Evolutionary conservation across 2,888 invertebrate species (phyloP), one percentile per base, ranked within the genome.

Genomic region (Laspeyria flexula): DNA sequence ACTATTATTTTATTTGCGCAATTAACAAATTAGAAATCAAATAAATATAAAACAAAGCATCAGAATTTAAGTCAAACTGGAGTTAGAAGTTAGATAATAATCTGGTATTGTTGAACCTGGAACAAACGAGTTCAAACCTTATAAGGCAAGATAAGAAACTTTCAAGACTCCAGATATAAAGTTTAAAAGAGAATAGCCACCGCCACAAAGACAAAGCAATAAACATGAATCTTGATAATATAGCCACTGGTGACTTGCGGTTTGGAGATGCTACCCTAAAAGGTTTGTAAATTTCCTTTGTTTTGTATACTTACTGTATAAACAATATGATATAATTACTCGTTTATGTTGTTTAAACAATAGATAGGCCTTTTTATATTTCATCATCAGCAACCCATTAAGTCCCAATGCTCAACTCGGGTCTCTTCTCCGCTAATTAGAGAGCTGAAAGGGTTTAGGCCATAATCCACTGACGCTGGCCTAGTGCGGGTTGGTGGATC

Each of bases 101-200:
- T 71, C 64, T 64, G 40, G 49, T 60, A 60, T 66, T 61, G 62
- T 55, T 52, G 63, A 65, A 68, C 66, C 70, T 65, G 65, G 62
- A 64, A 72, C 71, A 75, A 79, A 74, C 56, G 73, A 66, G 53
- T 60, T 55, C 53, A 53, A 71, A 71, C 68, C 65, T 65, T 62
- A 51, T 65, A 58, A 67, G 57, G 31, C 37, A 55, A 71, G 81
- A 78, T 81, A 81, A 79, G 68, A 75, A 73, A 77, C 65, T 79
- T 75, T 48, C 45, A 58, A 65, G 58, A 63, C 65, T 62, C 54
- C 46, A 68, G 66, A 69, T 70, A 70, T 61, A 45, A 66, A 64
- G 40, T 66, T 66, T 63, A 58, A 64, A 61, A 68, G 52, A 58
- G 57, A 63, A 59, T 58, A 44, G 54, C 35, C 39, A 15, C 29